These are phyloP conservation scores for Spongia lamella DNA, from an alignment of 37 sponge, comb jelly and placozoan species.

Conservation along the genomic window DNA sequence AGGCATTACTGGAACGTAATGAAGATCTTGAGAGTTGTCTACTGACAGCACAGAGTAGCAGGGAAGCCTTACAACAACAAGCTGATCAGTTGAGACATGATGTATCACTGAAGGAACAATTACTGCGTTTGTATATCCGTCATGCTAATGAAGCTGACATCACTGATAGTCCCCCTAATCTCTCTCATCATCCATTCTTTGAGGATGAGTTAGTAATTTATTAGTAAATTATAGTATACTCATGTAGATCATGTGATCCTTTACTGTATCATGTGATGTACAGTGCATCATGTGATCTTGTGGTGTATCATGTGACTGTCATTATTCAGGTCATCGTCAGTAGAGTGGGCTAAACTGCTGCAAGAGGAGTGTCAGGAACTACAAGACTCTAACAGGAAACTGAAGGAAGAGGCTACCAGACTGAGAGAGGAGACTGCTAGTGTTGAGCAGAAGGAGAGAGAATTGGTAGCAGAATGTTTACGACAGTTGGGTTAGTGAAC, in stretches of 20 bases:
- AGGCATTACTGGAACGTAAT: no score
- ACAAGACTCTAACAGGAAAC: conserved; percentile 44
- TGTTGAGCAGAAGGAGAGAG: conserved; percentile 61
- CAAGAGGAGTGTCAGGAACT: conserved; percentile 59
- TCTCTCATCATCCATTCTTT: no score
- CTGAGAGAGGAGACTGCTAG: conserved; percentile 51
- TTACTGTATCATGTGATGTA: no score
- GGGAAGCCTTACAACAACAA: no score
- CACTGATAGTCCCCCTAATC: neutral
- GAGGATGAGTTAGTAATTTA: no score
- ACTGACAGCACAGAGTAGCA: no score
- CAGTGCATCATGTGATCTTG: no score
- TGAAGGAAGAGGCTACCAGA: conserved; percentile 41
- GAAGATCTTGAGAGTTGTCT: no score
- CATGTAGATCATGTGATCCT: no score
- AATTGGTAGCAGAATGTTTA: conserved; percentile 54
- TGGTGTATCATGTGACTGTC: no score
- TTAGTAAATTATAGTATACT: no score
- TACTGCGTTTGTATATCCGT: conserved; percentile 43
- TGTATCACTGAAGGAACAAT: conserved; percentile 60
- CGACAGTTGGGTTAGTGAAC: conserved; percentile 56
- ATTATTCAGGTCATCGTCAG: no score
- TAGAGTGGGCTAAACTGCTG: conserved; percentile 54
- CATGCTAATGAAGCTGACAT: conserved; percentile 13
- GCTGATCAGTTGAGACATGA: conserved; percentile 70